Conservation (phyloP, 1,140 invertebrate genomes). For the Rhagoletis pomonella region DNA sequence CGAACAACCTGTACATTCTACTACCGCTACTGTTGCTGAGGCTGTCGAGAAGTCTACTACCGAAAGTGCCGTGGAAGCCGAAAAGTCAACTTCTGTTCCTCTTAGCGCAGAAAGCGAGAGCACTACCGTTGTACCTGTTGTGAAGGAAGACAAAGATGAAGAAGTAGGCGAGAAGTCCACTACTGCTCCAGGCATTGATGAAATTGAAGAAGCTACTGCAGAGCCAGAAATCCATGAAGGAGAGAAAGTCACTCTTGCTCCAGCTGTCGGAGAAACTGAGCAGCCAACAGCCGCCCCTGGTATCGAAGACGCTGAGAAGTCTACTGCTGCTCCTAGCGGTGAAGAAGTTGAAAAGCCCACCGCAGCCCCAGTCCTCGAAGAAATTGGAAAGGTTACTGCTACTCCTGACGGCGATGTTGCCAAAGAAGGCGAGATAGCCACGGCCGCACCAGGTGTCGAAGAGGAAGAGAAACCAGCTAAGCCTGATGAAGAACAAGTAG, state of each 20-base stretch:
- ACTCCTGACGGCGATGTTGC: not conserved
- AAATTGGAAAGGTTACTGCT: not conserved
- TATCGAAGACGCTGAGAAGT: not conserved
- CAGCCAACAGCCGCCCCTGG: not conserved
- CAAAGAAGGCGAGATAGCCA: not conserved
- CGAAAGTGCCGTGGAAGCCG: slow-evolving; percentile 51
- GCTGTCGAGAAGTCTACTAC: slow-evolving; percentile 26
- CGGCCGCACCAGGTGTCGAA: not conserved
- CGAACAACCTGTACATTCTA: not conserved
- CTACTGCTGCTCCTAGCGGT: not conserved
- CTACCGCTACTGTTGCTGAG: slow-evolving; percentile 7
- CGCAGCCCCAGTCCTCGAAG: not conserved
- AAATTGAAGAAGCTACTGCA: not conserved
- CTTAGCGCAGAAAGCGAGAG: slow-evolving; percentile 8
- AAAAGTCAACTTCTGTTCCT: not conserved
- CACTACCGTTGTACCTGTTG: slow-evolving; percentile 12
- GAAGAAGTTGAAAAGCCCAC: slow-evolving; percentile 56
- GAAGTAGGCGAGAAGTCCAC: slow-evolving; percentile 6
- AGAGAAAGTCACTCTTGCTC: slow-evolving; percentile 37
- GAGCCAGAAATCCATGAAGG: not conserved
- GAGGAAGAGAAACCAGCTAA: not conserved
- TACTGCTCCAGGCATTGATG: slow-evolving; percentile 19
- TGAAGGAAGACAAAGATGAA: not conserved
- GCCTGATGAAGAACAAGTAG: not conserved
- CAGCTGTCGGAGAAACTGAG: slow-evolving; percentile 24